These are phyloP conservation scores for Montifringilla adamsi DNA, from an alignment of 2,113 vertebrate genomes.

Conservation along the genomic window DNA sequence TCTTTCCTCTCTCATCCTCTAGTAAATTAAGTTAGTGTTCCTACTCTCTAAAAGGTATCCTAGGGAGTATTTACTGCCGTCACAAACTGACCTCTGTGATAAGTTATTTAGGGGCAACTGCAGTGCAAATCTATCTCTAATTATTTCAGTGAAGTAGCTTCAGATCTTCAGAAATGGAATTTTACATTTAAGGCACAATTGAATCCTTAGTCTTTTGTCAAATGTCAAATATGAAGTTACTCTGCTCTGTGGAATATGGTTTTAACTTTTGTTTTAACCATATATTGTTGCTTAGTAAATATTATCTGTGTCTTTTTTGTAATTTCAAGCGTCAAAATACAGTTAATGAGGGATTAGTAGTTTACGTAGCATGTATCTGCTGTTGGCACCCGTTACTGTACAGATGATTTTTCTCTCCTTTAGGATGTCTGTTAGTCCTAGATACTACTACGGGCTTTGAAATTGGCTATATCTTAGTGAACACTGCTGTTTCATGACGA, in stretches of 20 bases:
- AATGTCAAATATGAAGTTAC: background rate
- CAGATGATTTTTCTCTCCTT: background rate
- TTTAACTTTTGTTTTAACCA: background rate
- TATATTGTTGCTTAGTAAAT: background rate
- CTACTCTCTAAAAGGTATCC: background rate
- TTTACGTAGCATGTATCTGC: background rate
- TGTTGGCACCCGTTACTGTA: background rate
- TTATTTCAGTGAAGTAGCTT: background rate
- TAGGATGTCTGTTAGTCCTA: background rate
- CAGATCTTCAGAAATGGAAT: background rate
- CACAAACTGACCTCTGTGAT: background rate
- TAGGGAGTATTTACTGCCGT: background rate
- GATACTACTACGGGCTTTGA: background rate
- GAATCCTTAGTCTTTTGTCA: background rate
- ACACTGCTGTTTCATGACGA: background rate
- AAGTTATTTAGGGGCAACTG: background rate
- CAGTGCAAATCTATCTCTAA: accelerated
- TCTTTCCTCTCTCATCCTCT: background rate
- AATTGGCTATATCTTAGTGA: background rate
- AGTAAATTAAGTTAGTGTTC: background rate
- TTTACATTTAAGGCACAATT: background rate
- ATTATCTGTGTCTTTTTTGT: background rate
- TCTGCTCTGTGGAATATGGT: background rate
- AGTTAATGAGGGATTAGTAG: background rate
- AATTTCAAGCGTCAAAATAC: background rate